Conservation (phyloP, 2,113 vertebrate species). For the Corvus hawaiiensis region DNA sequence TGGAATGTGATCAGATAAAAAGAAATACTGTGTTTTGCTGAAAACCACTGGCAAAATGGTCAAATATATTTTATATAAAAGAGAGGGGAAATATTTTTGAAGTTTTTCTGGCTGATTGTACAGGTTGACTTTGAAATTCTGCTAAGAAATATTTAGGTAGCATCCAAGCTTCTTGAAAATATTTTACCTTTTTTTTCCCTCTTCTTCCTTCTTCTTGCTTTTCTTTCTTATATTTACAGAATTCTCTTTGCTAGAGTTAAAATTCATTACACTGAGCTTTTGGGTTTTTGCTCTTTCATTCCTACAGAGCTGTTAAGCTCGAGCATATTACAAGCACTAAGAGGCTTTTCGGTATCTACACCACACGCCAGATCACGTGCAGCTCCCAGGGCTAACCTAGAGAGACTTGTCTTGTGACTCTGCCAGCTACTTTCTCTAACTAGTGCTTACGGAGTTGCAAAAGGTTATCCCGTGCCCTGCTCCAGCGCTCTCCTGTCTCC, state of each 20-base stretch:
- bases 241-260: neutral
- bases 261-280: neutral
- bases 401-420: neutral
- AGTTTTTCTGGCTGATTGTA: neutral
- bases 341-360: neutral
- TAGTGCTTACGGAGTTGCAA: neutral
- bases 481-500: neutral
- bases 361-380: accelerated
- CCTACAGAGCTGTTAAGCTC: neutral
- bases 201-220: neutral
- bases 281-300: neutral
- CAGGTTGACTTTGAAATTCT: neutral
- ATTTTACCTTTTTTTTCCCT: neutral
- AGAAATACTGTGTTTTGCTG: neutral
- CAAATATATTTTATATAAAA: neutral
- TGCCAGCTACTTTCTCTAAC: neutral
- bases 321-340: neutral
- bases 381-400: neutral
- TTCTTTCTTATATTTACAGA: neutral
- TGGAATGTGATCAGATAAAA: neutral
- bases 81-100: neutral
- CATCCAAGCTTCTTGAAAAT: neutral
- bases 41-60: neutral
- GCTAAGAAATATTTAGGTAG: neutral
- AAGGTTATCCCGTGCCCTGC: accelerated